Conservation (phyloP, 2,113 vertebrate genomes). For the Peromyscus californicus region DNA sequence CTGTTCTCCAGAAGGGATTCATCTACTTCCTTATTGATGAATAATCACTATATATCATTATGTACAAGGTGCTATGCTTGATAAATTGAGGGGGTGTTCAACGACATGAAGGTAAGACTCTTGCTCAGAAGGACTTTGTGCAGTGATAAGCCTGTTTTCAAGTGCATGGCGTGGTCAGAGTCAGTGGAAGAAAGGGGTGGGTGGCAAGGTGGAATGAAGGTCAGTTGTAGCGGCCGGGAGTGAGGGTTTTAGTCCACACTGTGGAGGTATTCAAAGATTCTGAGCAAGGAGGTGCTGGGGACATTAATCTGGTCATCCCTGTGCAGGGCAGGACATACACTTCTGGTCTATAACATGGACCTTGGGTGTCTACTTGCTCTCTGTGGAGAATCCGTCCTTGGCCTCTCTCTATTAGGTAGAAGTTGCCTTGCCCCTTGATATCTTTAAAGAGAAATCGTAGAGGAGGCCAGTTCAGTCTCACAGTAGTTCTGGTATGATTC, state of each 20-base stretch:
- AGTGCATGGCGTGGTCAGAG: not conserved
- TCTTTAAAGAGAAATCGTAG: not conserved
- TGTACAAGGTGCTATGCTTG: not conserved
- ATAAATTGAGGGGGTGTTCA: not conserved
- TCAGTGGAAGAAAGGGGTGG: not conserved
- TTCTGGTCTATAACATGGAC: not conserved
- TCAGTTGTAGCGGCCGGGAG: not conserved
- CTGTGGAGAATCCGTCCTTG: not conserved
- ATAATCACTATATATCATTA: not conserved
- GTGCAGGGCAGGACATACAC: not conserved
- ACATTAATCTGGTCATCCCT: not conserved
- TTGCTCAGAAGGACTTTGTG: not conserved
- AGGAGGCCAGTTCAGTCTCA: not conserved
- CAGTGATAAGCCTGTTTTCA: not conserved
- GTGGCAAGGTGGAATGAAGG: not conserved
- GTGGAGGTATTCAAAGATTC: not conserved
- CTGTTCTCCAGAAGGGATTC: not conserved
- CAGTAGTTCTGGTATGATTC: not conserved
- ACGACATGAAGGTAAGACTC: not conserved
- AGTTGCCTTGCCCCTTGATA: not conserved
- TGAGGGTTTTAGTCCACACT: not conserved
- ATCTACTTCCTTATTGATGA: not conserved
- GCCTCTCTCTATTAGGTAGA: not conserved
- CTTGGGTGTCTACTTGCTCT: not conserved
- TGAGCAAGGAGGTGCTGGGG: not conserved